phyloP scores from a whole-genome alignment of 2,888 invertebrate genomes.

The Ophion ventricosus region DNA sequence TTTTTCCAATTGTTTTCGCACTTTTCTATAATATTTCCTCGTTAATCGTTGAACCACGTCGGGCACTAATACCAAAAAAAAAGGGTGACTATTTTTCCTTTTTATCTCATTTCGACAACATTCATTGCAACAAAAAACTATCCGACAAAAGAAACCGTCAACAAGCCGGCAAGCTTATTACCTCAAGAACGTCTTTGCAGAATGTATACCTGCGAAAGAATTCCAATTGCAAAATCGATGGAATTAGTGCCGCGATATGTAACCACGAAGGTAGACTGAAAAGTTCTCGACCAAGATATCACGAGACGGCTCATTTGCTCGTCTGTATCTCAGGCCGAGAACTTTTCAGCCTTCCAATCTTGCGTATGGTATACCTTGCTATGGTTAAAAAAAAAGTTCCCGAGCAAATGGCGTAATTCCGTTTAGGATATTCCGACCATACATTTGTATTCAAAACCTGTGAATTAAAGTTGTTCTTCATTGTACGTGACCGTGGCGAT shows the following conservation, averaged over 20 bases:
- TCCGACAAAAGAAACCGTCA: background rate
- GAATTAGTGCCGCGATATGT: constrained; percentile 34
- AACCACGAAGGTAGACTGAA: background rate
- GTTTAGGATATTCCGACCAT: background rate
- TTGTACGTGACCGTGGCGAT: background rate
- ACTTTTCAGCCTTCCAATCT: background rate
- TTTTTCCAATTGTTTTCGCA: constrained; percentile 44
- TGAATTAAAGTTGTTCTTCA: background rate
- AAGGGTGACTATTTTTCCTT: background rate
- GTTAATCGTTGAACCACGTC: constrained; percentile 34
- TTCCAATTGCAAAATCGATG: background rate
- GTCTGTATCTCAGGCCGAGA: too few relatives aligned
- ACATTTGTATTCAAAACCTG: constrained; percentile 2
- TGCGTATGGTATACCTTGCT: constrained; percentile 26
- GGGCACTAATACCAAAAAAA: constrained; percentile 48
- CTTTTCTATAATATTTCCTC: constrained; percentile 56
- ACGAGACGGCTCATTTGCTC: too few relatives aligned
- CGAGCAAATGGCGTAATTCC: background rate
- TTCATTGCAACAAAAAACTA: background rate
- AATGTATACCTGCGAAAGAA: background rate
- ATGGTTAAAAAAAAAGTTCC: background rate
- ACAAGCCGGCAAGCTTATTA: too few relatives aligned
- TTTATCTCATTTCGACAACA: background rate
- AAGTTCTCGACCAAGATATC: too few relatives aligned
- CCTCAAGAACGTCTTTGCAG: too few relatives aligned